Conservation (phyloP, 2,797 vertebrate genomes). For the Chaetophractus vellerosus region DNA sequence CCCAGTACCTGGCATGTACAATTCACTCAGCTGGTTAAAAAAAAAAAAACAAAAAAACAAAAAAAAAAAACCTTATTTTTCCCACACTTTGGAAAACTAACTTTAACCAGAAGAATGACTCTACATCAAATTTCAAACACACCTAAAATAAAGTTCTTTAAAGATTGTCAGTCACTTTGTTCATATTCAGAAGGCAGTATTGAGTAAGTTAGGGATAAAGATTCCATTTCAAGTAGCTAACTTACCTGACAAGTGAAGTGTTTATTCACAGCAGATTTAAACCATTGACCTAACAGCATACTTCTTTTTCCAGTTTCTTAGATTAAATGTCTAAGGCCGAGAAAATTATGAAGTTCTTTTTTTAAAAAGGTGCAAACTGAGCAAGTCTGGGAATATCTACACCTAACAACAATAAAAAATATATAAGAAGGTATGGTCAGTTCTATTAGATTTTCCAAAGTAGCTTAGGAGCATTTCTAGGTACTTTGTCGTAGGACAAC, state of each 20-base stretch:
- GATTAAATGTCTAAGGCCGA: neutral
- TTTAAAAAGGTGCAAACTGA: neutral
- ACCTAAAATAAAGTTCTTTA: neutral
- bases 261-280: constrained; percentile 29
- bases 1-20: neutral
- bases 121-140: neutral
- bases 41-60: no score
- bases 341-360: neutral
- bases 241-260: neutral
- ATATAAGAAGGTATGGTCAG: neutral
- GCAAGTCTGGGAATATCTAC: neutral
- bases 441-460: neutral
- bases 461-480: neutral
- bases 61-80: neutral
- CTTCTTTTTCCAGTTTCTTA: neutral
- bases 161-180: neutral
- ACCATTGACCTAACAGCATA: neutral
- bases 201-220: neutral
- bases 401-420: neutral
- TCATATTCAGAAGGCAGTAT: neutral
- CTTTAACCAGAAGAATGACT: constrained; percentile 32
- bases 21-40: neutral
- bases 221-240: neutral
- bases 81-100: neutral
- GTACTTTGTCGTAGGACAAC: neutral